phyloP scores from a whole-genome alignment of 2,888 invertebrate species.

The Gandaritis pyraliata region DNA sequence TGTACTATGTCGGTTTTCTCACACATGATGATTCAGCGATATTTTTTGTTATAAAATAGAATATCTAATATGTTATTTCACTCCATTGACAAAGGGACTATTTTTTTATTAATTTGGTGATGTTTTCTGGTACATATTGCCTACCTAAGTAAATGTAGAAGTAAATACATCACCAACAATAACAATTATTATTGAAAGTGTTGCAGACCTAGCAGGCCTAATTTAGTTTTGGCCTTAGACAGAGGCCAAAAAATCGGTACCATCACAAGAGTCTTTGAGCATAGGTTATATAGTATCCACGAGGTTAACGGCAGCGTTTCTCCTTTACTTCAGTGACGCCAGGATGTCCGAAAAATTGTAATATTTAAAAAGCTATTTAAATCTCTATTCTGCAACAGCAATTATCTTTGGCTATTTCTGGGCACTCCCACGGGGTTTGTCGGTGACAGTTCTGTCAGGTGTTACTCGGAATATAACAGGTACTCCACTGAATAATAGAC shows the following conservation, averaged over 20 bases:
- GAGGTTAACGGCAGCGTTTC: too few species aligned
- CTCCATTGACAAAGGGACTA: constrained; percentile 7
- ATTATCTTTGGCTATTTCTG: constrained; percentile 49
- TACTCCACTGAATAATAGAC: constrained; percentile 46
- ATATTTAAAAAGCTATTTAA: constrained; percentile 20
- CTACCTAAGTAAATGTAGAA: too few species aligned
- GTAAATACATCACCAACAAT: too few species aligned
- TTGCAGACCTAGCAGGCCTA: too few species aligned
- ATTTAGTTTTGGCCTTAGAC: too few species aligned
- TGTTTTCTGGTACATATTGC: not conserved
- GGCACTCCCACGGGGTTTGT: constrained; percentile 60
- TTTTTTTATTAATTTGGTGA: not conserved
- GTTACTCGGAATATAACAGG: constrained; percentile 35
- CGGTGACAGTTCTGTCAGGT: constrained; percentile 44
- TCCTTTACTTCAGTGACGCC: constrained; percentile 6
- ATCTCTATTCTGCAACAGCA: constrained; percentile 43
- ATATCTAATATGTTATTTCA: constrained; percentile 17
- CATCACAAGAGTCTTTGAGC: too few species aligned
- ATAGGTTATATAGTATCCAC: too few species aligned
- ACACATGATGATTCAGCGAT: constrained; percentile 41
- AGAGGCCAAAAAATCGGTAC: too few species aligned
- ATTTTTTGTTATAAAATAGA: constrained; percentile 4
- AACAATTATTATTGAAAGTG: too few species aligned
- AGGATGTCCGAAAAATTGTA: constrained; percentile 12
- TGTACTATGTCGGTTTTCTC: constrained; percentile 40